A percentile compares a stretch with the other conserved stretches of the same genome.
These are phyloP conservation scores for Scelioninae gen. 1 DNA, from an alignment of 2,888 invertebrate genomes.

Conservation along the genomic window DNA sequence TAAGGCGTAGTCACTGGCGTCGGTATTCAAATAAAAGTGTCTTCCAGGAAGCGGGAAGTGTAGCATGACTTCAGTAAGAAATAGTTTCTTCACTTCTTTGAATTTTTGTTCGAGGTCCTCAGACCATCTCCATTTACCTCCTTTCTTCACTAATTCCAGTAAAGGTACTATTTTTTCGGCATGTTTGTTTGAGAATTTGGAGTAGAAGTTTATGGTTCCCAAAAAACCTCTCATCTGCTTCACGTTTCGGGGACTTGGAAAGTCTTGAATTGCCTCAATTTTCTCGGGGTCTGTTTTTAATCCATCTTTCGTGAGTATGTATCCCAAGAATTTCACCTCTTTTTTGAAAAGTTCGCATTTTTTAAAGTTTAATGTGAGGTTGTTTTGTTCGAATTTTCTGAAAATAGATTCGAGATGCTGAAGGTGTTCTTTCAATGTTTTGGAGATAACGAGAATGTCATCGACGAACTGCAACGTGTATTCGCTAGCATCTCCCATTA, in stretches of 20 bases:
- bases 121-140: neutral
- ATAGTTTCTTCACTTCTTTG: neutral
- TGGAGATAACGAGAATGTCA: neutral
- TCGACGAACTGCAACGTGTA: conserved; percentile 7
- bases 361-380: neutral
- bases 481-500: neutral
- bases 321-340: conserved; percentile 22
- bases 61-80: neutral
- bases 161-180: conserved; percentile 14
- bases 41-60: neutral
- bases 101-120: neutral
- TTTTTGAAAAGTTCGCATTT: conserved; percentile 19
- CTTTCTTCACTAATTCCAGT: no score
- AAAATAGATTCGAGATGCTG: neutral
- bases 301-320: conserved; percentile 15
- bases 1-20: neutral
- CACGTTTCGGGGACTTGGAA: conserved; percentile 17
- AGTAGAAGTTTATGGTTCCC: conserved; percentile 21
- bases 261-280: conserved; percentile 12
- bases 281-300: conserved; percentile 22
- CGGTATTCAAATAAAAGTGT: neutral
- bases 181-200: conserved; percentile 20
- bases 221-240: conserved; percentile 16
- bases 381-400: neutral
- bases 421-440: neutral